Evolutionary conservation across 1,140 invertebrate species (phyloP).

Genomic region (Magallana ariakensis): DNA sequence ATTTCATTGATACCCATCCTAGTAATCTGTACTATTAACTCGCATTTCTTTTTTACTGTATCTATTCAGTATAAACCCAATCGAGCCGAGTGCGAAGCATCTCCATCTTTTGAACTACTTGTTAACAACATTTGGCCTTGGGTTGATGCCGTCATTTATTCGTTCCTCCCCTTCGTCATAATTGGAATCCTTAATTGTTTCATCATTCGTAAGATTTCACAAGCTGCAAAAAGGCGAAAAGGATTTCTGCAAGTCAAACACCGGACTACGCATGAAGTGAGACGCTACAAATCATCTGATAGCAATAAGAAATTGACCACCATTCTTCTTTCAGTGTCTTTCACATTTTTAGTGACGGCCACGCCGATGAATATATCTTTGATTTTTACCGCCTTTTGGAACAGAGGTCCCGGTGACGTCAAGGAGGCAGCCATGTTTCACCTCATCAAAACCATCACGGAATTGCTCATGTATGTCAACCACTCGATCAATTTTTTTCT

Average conservation of each 20-base stretch:
- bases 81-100: constrained; percentile 51
- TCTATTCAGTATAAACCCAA: constrained; percentile 29
- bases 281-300: constrained; percentile 37
- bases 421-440: constrained; percentile 44
- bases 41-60: constrained; percentile 73
- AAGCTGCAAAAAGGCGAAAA: constrained; percentile 48
- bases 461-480: constrained; percentile 77
- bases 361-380: constrained; percentile 73
- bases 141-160: constrained; percentile 77
- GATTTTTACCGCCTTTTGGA: constrained; percentile 66
- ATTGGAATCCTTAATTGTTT: constrained; percentile 72
- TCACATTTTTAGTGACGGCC: constrained; percentile 76
- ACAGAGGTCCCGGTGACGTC: constrained; percentile 51
- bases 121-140: constrained; percentile 74
- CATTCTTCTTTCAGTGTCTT: constrained; percentile 76
- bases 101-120: constrained; percentile 59
- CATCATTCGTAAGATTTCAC: constrained; percentile 68
- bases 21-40: constrained; percentile 64
- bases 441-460: constrained; percentile 66
- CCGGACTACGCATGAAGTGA: constrained; percentile 1
- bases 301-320: constrained; percentile 65
- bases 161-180: constrained; percentile 72
- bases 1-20: constrained; percentile 56
- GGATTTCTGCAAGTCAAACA: constrained; percentile 41
- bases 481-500: constrained; percentile 79